phyloP scores from a whole-genome alignment of 2,797 vertebrate genomes.

The Caiman crocodilus region DNA sequence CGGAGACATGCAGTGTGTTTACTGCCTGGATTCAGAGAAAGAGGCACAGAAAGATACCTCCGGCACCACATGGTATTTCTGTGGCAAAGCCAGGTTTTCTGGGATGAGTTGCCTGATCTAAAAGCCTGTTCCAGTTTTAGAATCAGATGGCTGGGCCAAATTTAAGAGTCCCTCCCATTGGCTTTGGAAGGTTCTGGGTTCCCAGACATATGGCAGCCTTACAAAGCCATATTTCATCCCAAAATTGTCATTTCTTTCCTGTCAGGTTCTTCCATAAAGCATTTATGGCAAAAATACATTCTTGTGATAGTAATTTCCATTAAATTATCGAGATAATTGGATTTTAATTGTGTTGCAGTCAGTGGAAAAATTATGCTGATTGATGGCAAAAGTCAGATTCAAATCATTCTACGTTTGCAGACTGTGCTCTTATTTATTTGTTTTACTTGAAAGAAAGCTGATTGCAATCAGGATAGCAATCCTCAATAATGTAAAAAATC shows the following conservation, averaged over 20 bases:
- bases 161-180: background rate
- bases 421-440: slow-evolving; percentile 52
- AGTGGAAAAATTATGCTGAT: slow-evolving; percentile 56
- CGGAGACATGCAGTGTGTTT: too few relatives aligned
- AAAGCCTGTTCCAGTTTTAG: background rate
- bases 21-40: too few relatives aligned
- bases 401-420: slow-evolving; percentile 40
- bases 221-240: background rate
- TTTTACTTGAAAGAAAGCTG: slow-evolving; percentile 68
- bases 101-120: background rate
- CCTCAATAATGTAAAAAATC: slow-evolving; percentile 50
- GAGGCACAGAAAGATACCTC: background rate
- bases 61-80: background rate
- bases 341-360: slow-evolving; percentile 66
- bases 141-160: background rate
- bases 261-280: slow-evolving; percentile 39
- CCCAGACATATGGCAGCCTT: background rate
- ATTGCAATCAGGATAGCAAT: slow-evolving; percentile 70
- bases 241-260: background rate
- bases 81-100: background rate
- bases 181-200: background rate
- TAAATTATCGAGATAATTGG: slow-evolving; percentile 67
- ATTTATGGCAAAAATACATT: slow-evolving; percentile 52
- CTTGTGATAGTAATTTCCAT: slow-evolving; percentile 50
- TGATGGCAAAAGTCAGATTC: slow-evolving; percentile 34